Evolutionary conservation across 2,888 invertebrate species (phyloP), one percentile per base, ranked within the genome.

Genomic region (Drosophila leonis): DNA sequence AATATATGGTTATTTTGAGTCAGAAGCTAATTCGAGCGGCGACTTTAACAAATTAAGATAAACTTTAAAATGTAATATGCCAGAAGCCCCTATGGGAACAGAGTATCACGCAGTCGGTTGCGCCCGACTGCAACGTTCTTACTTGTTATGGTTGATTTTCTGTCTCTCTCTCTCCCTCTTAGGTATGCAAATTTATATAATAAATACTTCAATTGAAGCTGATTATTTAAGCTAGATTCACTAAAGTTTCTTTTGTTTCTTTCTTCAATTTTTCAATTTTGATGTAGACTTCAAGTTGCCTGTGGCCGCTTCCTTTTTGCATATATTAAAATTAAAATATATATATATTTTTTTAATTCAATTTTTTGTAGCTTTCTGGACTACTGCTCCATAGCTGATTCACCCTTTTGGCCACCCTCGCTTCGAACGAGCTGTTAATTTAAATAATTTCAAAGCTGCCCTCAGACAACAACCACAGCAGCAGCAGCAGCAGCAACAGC

Each of bases 371-470:
- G 54, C 44, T 55, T 62, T 62, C 13, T 46, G 46, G 39, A 24
- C 46, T 39, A n/a, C 18, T 10, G 37, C 37, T 27, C n/a, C 44
- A 20, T n/a, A 39, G 42, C 72, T 78, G 78, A 62, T 49, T 78
- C 79, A 72, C 51, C 56, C 52, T 44, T 46, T 68, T 18, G 13
- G 20, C 48, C 31, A 55, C 42, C 64, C 64, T 60, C 52, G 48
- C 37, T 63, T 13, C 6, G 27, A 63, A 65, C 63, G 56, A 78
- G 74, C 65, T 77, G 70, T 80, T 71, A 80, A 78, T 80, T 78
- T 78, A 75, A 80, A 78, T 75, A 78, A 80, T 67, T 80, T 67
- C 55, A 62, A 46, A 54, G 63, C 65, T 52, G 42, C 62, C 44
- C 46, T 8, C 27, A 27, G 51, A 46, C 31, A 27, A 18, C 31